Evolutionary conservation across 37 sponge, comb jelly and placozoan genomes (phyloP).

Genomic region (Chondrosia reniformis): DNA sequence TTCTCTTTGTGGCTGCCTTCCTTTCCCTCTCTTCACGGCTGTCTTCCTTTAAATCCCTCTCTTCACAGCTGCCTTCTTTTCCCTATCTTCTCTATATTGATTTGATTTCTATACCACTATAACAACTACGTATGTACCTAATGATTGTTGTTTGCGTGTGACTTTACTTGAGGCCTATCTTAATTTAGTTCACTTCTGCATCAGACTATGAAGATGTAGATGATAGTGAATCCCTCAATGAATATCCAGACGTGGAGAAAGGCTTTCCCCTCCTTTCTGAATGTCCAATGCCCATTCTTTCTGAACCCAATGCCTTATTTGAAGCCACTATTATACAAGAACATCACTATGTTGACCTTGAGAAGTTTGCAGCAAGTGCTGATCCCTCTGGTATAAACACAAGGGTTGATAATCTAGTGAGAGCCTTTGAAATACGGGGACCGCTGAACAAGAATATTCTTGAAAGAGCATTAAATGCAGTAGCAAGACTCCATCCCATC

Average conservation of each 20-base stretch:
- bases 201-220: background rate
- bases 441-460: constrained; percentile 63
- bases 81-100: no score
- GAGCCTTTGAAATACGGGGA: constrained; percentile 63
- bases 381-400: constrained; percentile 34
- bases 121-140: no score
- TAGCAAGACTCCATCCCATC: constrained; percentile 52
- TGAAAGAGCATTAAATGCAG: constrained; percentile 30
- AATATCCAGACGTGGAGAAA: background rate
- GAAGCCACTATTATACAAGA: constrained; percentile 78
- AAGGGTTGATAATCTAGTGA: constrained; percentile 70
- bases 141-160: no score
- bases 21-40: no score
- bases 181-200: no score
- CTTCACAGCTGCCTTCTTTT: no score
- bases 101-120: no score
- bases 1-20: no score
- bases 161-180: no score
- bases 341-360: constrained; percentile 44
- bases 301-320: constrained; percentile 7
- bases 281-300: background rate
- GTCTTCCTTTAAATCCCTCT: no score
- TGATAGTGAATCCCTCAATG: background rate
- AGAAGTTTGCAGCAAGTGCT: constrained; percentile 15
- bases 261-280: background rate